phyloP scores from a whole-genome alignment of 2,888 invertebrate species.

The Drosophila meridiana region DNA sequence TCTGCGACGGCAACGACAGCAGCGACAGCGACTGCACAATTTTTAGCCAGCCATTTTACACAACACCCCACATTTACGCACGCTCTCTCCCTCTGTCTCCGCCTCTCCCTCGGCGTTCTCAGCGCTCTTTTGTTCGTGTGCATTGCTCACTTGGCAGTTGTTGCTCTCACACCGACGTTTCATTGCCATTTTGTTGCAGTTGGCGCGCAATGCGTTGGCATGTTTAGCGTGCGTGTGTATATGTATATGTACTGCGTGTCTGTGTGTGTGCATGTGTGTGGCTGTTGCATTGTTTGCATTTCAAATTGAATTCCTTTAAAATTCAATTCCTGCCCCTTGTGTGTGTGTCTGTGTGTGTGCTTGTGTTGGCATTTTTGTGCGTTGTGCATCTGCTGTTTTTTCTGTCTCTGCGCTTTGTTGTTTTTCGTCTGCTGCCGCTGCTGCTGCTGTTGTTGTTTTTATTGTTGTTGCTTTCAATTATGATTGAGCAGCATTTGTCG shows the following conservation, averaged over 20 bases:
- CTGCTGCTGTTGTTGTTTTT: constrained; percentile 24
- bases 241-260: constrained; percentile 18
- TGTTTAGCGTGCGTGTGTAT: constrained; percentile 34
- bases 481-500: constrained; percentile 80
- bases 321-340: constrained; percentile 54
- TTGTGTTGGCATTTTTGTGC: constrained; percentile 73
- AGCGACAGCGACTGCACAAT: constrained; percentile 18
- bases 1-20: neutral
- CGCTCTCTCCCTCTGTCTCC: constrained; percentile 7
- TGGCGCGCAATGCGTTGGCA: constrained; percentile 71
- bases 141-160: constrained; percentile 51
- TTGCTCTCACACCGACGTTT: constrained; percentile 45
- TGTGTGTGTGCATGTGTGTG: constrained; percentile 41
- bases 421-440: constrained; percentile 34
- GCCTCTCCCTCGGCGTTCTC: neutral
- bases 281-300: constrained; percentile 76
- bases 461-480: constrained; percentile 66
- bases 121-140: constrained; percentile 20
- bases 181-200: constrained; percentile 80
- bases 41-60: constrained; percentile 44
- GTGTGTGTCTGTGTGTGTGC: constrained; percentile 24
- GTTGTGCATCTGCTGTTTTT: constrained; percentile 79
- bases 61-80: constrained; percentile 28
- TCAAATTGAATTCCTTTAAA: constrained; percentile 80
- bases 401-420: constrained; percentile 45